Percentiles rank a stretch among this genome's conserved stretches.
These are phyloP conservation scores for Pluvianellus socialis DNA, from an alignment of 2,113 vertebrate species.

Conservation along the genomic window DNA sequence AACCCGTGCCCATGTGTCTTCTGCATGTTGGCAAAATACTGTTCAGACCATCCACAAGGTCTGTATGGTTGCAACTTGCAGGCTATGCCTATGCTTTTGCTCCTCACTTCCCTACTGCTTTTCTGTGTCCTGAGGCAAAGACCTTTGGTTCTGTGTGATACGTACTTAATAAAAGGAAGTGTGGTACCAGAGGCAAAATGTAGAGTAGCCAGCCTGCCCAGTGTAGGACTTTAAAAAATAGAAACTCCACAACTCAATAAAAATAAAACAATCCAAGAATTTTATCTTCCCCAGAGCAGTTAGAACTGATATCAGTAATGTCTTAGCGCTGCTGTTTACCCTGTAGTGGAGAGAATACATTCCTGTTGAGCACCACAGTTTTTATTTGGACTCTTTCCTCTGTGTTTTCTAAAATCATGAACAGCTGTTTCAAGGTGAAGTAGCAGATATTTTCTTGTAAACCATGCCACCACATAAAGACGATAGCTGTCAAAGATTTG, in stretches of 20 bases:
- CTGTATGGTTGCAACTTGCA: neutral
- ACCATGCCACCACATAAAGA: neutral
- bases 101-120: neutral
- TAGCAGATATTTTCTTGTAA: neutral
- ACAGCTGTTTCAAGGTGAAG: neutral
- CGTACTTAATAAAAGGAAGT: neutral
- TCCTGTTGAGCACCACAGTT: neutral
- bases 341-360: neutral
- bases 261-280: neutral
- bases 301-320: neutral
- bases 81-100: neutral
- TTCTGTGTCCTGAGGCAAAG: neutral
- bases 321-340: neutral
- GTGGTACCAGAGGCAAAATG: neutral
- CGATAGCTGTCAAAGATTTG: neutral
- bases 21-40: neutral
- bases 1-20: neutral
- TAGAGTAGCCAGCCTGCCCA: neutral
- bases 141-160: neutral
- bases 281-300: neutral
- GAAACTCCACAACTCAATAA: neutral
- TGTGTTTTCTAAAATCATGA: neutral
- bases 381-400: neutral
- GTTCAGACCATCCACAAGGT: neutral
- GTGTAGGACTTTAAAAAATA: neutral